Evolutionary conservation across 1,140 invertebrate genomes (phyloP).

Genomic region (Popillia japonica): DNA sequence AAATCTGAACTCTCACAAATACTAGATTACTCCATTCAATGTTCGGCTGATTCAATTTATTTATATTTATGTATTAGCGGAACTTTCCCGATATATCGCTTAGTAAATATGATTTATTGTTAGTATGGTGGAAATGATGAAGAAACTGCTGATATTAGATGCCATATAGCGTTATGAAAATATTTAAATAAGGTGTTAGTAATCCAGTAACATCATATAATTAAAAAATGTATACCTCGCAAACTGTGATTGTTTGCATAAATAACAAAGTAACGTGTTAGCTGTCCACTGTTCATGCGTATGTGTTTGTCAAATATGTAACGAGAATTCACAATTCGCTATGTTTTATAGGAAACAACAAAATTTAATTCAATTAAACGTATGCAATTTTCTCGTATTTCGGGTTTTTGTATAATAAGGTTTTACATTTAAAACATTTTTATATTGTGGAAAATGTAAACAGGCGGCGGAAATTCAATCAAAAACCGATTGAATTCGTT

Average conservation of each 20-base stretch:
- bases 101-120: too few species aligned
- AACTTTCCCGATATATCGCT: too few species aligned
- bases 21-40: too few species aligned
- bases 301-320: background rate
- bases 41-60: too few species aligned
- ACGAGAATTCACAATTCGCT: background rate
- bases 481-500: slow-evolving; percentile 35
- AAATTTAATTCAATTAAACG: slow-evolving; percentile 22
- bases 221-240: background rate
- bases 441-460: slow-evolving; percentile 21
- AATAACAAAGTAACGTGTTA: background rate
- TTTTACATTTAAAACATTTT: slow-evolving; percentile 33
- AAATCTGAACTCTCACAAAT: too few species aligned
- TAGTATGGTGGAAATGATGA: too few species aligned
- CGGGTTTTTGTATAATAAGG: slow-evolving; percentile 27
- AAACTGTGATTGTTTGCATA: background rate
- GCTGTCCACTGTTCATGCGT: background rate
- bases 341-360: background rate
- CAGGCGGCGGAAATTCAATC: slow-evolving; percentile 32
- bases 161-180: too few species aligned
- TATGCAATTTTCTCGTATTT: background rate
- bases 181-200: background rate
- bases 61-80: too few species aligned
- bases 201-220: background rate
- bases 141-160: too few species aligned